Evolutionary conservation across 2,888 invertebrate genomes (phyloP).

Genomic region (Acleris sparsana): DNA sequence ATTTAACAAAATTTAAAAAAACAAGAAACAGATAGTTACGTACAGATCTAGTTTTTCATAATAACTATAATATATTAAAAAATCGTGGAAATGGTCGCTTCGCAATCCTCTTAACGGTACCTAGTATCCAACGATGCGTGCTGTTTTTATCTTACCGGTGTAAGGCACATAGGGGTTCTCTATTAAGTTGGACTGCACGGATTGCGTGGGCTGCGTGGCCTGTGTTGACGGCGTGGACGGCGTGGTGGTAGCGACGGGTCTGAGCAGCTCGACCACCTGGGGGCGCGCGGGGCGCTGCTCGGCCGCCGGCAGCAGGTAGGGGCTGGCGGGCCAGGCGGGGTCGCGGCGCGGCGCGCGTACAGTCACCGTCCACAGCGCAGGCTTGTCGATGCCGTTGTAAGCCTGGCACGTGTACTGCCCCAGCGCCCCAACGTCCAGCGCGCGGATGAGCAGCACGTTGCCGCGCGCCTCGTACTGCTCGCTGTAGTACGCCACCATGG

Average conservation of each 20-base stretch:
- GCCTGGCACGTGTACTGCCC: conserved; percentile 96
- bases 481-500: conserved; percentile 89
- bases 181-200: background rate
- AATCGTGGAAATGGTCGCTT: too few species aligned
- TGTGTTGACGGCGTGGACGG: conserved; percentile 27
- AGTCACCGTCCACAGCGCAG: conserved; percentile 90
- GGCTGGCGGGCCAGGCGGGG: conserved; percentile 61
- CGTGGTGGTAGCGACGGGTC: conserved; percentile 42
- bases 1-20: too few species aligned
- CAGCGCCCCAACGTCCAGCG: conserved; percentile 87
- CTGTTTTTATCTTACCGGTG: conserved; percentile 63
- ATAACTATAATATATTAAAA: too few species aligned
- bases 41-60: too few species aligned
- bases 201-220: too few species aligned
- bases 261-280: background rate
- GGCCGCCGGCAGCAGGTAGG: conserved; percentile 50
- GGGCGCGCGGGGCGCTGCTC: conserved; percentile 19
- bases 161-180: conserved; percentile 52
- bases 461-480: conserved; percentile 89
- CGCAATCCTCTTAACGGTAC: too few species aligned
- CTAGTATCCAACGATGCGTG: background rate
- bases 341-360: conserved; percentile 89
- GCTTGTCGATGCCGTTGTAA: conserved; percentile 90
- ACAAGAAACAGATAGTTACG: too few species aligned
- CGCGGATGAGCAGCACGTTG: conserved; percentile 88